These are phyloP conservation scores for Trogon surrucura DNA, from an alignment of 2,113 vertebrate species.

Conservation along the genomic window DNA sequence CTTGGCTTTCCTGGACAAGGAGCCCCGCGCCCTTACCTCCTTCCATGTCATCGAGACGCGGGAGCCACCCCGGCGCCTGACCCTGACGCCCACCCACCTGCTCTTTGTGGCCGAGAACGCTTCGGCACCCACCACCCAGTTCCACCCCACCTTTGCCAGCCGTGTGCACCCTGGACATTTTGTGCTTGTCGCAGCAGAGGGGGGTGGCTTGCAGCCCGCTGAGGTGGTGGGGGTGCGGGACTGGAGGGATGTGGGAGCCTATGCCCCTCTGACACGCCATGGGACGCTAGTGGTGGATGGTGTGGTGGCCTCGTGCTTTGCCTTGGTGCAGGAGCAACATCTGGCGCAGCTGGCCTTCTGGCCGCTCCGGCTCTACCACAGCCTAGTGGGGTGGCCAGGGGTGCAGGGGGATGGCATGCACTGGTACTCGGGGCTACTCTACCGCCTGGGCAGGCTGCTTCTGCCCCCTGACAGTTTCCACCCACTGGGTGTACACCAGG, in stretches of 20 bases:
- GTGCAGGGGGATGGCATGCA: slow-evolving; percentile 84
- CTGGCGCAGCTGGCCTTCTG: slow-evolving; percentile 91
- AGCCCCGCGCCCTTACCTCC: slow-evolving; percentile 70
- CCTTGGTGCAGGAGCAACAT: slow-evolving; percentile 86
- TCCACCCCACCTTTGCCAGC: slow-evolving; percentile 88
- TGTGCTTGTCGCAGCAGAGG: slow-evolving; percentile 73
- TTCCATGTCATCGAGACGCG: slow-evolving; percentile 88
- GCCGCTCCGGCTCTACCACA: slow-evolving; percentile 87
- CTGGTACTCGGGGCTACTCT: slow-evolving; percentile 92
- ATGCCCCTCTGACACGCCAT: slow-evolving; percentile 90
- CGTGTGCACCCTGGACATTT: slow-evolving; percentile 88
- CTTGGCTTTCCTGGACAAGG: slow-evolving; percentile 90
- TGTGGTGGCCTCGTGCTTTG: slow-evolving; percentile 93
- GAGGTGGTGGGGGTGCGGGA: slow-evolving; percentile 79
- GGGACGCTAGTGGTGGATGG: slow-evolving; percentile 93
- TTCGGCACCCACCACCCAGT: slow-evolving; percentile 61
- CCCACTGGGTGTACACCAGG: slow-evolving; percentile 78
- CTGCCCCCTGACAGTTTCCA: slow-evolving; percentile 89
- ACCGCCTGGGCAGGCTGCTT: slow-evolving; percentile 83
- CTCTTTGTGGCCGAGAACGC: slow-evolving; percentile 84
- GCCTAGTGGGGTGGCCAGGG: slow-evolving; percentile 75
- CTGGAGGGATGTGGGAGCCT: slow-evolving; percentile 80
- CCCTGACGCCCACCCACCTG: slow-evolving; percentile 91
- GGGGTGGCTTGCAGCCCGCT: slow-evolving; percentile 62
- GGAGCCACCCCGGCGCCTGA: slow-evolving; percentile 79